Evolutionary conservation across 2,797 vertebrate species (phyloP).

Genomic region (Luscinia megarhynchos): DNA sequence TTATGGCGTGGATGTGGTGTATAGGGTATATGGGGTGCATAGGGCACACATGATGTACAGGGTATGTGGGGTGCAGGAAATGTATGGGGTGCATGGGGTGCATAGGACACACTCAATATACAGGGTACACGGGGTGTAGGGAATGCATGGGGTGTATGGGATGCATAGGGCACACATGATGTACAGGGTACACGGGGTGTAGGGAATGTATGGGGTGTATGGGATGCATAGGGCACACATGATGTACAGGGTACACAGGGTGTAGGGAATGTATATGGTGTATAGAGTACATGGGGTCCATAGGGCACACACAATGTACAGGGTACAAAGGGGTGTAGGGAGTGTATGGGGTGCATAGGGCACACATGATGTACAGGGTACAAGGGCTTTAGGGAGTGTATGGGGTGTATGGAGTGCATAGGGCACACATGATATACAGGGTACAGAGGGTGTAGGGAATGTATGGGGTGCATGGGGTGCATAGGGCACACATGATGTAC

Average conservation of each 20-base stretch:
- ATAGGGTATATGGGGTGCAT: accelerated
- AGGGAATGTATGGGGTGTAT: accelerated
- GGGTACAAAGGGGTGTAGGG: background rate
- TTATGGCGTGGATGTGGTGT: no score
- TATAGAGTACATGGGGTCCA: accelerated
- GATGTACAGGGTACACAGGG: accelerated
- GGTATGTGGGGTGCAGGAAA: background rate
- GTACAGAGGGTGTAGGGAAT: accelerated
- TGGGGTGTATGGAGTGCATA: no score
- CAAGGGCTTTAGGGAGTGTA: background rate
- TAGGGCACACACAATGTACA: background rate
- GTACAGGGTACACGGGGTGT: accelerated
- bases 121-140: accelerated
- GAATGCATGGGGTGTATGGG: accelerated
- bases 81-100: accelerated
- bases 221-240: accelerated
- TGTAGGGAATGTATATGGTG: accelerated
- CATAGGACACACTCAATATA: accelerated
- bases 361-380: background rate
- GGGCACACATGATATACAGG: accelerated
- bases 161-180: accelerated
- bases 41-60: background rate
- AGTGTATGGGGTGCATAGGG: accelerated
- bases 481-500: background rate
- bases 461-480: accelerated